Conservation (phyloP, 2,113 vertebrate genomes). For the Mixornis gularis region DNA sequence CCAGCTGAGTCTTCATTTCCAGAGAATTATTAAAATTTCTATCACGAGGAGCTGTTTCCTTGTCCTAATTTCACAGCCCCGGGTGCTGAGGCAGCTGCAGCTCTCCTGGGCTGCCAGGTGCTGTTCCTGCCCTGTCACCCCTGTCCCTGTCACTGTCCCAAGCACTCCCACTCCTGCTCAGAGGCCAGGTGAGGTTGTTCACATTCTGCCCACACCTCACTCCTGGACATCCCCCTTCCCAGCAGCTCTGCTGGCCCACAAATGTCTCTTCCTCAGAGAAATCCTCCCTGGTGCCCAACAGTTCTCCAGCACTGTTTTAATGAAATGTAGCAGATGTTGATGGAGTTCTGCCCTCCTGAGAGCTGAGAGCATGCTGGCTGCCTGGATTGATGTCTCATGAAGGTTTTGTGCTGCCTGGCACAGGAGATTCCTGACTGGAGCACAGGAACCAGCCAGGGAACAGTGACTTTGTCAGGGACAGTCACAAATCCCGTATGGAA, state of each 20-base stretch:
- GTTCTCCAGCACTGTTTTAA: neutral
- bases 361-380: neutral
- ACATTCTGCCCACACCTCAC: neutral
- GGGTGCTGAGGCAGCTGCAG: neutral
- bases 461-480: neutral
- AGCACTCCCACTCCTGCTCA: neutral
- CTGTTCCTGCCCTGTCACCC: neutral
- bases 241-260: neutral
- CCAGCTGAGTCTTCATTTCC: neutral
- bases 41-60: neutral
- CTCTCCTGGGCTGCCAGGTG: neutral
- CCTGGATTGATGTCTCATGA: neutral
- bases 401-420: neutral
- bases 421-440: neutral
- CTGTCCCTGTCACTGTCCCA: neutral
- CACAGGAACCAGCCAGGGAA: neutral
- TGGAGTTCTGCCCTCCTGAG: neutral
- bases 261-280: neutral
- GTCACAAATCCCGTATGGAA: neutral
- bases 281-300: neutral
- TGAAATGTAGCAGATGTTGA: neutral
- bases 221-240: neutral
- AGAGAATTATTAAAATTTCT: neutral
- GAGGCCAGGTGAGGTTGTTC: neutral
- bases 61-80: neutral